Conservation (phyloP, 2,797 vertebrate genomes). For the Meda fulgida region DNA sequence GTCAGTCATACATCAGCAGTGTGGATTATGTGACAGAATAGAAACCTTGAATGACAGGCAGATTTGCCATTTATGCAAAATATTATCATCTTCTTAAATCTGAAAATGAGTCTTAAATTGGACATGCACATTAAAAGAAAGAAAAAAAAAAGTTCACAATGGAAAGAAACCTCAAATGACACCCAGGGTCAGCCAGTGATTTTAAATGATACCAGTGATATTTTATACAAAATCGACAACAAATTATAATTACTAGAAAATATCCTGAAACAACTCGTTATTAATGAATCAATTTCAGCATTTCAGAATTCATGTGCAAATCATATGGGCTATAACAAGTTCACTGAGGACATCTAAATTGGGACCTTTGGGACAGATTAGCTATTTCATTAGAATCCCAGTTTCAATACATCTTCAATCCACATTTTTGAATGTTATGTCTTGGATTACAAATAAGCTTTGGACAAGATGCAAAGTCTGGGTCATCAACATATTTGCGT, state of each 20-base stretch:
- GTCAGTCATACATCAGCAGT: conserved; percentile 33
- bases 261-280: not conserved
- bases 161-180: not conserved
- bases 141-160: not conserved
- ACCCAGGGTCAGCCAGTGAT: not conserved
- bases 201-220: not conserved
- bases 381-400: not conserved
- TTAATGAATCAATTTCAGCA: not conserved
- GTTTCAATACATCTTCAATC: conserved; percentile 4
- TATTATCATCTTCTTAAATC: conserved; percentile 44
- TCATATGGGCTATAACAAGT: not conserved
- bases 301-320: not conserved
- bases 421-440: conserved; percentile 23
- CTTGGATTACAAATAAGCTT: conserved; percentile 39
- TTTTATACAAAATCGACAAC: not conserved
- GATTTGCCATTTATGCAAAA: conserved; percentile 40
- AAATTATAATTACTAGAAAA: not conserved
- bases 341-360: not conserved
- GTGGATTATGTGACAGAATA: conserved; percentile 36
- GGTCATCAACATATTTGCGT: conserved; percentile 21
- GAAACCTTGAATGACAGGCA: conserved; percentile 30
- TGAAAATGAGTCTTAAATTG: not conserved
- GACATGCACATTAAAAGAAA: not conserved
- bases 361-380: not conserved
- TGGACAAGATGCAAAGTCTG: conserved; percentile 4